Base-by-base conservation (phyloP, 2,797 vertebrate genomes). In the Catostomus latipinnis region DNA sequence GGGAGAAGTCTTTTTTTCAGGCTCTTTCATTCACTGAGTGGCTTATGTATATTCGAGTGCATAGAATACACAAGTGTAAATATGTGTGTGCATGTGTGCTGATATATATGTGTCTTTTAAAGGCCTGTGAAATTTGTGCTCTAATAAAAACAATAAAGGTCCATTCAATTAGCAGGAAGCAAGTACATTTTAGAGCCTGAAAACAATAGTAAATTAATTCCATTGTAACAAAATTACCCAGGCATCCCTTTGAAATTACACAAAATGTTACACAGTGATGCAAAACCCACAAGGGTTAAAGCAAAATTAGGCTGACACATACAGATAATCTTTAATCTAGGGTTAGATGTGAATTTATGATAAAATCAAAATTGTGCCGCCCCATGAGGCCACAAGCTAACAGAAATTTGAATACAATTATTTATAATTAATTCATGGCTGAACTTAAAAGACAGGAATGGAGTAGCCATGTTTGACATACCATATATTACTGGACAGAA, bases 1-100 rank as follows among this genome's bases (percentile, higher is more conserved):
- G 90, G 88, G 92, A 89, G 86, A 93, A 90, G 88, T 91, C 83
- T 91, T 86, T 89, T 89, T 89, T 87, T 87, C 86, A 87, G 86
- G 88, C 88, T 88, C 88, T 88, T 89, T 92, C 89, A 91, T 88
- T 86, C 87, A 92, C 89, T 88, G 76, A 84, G 84, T 86, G 85
- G 83, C 76, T 76, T 74, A 84, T 80, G 80, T 83, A 80, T 76
- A 82, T 85, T 66, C 71, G 52, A 65, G 85, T 75, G 82, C 71
- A 73, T 65, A 57, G 53, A 57, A 71, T 57, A 45, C 56, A 74
- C 53, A 50, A 68, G 78, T 68, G 60, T 81, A 76, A 74, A 68
- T 85, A 53, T 86, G 69, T 83, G 61, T 77, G 54, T 83, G 81
- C 81, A 77, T 87, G 49, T 72, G 53, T 78, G 74, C 52, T 12